Percentiles rank a stretch among this genome's conserved stretches.
Conservation (phyloP, 2,797 vertebrate genomes). For the Holocentrus rufus region DNA sequence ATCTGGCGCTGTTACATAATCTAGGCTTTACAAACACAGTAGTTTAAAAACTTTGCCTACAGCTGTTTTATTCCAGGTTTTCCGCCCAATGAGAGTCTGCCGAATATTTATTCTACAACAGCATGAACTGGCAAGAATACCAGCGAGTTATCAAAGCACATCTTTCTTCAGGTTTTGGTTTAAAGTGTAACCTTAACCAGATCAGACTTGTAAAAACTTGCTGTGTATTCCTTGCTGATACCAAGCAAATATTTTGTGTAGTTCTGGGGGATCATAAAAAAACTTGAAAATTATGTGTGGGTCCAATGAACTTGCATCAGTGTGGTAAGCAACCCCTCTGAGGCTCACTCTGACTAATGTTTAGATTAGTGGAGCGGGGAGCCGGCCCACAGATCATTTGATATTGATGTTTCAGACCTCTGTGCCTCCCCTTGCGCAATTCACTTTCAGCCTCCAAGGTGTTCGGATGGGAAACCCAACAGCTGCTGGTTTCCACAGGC, state of each 20-base stretch:
- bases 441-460: constrained; percentile 52
- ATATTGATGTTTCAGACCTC: constrained; percentile 62
- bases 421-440: constrained; percentile 40
- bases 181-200: not conserved
- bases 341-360: constrained; percentile 32
- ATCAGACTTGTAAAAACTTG: not conserved
- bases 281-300: not conserved
- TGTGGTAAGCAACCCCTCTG: not conserved
- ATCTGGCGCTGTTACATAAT: not conserved
- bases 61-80: not conserved
- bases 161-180: not conserved
- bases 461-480: constrained; percentile 73
- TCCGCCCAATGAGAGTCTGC: not conserved
- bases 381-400: constrained; percentile 52
- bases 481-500: constrained; percentile 72
- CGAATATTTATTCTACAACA: not conserved
- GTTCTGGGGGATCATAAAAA: too few relatives aligned
- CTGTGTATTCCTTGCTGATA: not conserved
- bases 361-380: constrained; percentile 20
- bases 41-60: not conserved
- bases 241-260: too few relatives aligned
- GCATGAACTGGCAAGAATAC: too few relatives aligned
- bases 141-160: not conserved
- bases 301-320: not conserved
- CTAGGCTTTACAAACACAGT: not conserved